Evolutionary conservation across 2,113 vertebrate genomes (phyloP), one percentile per base, ranked within the genome.

Genomic region (Hiodon alosoides): DNA sequence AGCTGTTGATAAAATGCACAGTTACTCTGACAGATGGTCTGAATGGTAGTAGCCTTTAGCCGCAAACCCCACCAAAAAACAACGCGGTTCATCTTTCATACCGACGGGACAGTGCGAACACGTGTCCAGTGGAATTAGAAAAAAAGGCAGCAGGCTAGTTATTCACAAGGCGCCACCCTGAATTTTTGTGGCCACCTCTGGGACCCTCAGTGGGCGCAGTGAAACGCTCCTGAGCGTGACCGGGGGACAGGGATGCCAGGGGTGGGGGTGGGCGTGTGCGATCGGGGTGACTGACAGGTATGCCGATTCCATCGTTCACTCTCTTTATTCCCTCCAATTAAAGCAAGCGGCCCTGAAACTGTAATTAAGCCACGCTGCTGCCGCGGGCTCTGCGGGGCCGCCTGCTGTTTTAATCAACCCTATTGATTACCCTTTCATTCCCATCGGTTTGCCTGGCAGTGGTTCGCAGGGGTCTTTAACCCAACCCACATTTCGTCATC

Each of bases 301-400:
- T 90, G 89, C 89, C 91, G 89, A 94, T 92, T 88, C 87, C 86
- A 90, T 89, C 88, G 88, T 90, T 93, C 91, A 92, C 89, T 94
- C 90, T 90, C 92, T 94, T 95, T 93, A 95, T 95, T 94, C 93
- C 90, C 94, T 92, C 94, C 94, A 95, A 95, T 96, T 96, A 96
- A 95, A 91, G 87, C 90, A 92, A 96, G 96, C 89, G 93, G 90
- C 94, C 93, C 93, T 94, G 93, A 95, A 96, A 92, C 93, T 92
- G 90, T 96, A 95, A 95, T 96, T 94, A 95, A 97, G 92, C 93
- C 86, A 87, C 91, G 91, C 88, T 81, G 77, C 83, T 86, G 85
- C 85, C 53, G 89, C 91, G 89, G 31, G 31, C 31, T 0, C 31
- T 31, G 31, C 31, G 2, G 2, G 87, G 85, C 88, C 88, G 91